Evolutionary conservation across 2,113 vertebrate species (phyloP), one percentile per base, ranked within the genome.

Genomic region (Tetrao urogallus): DNA sequence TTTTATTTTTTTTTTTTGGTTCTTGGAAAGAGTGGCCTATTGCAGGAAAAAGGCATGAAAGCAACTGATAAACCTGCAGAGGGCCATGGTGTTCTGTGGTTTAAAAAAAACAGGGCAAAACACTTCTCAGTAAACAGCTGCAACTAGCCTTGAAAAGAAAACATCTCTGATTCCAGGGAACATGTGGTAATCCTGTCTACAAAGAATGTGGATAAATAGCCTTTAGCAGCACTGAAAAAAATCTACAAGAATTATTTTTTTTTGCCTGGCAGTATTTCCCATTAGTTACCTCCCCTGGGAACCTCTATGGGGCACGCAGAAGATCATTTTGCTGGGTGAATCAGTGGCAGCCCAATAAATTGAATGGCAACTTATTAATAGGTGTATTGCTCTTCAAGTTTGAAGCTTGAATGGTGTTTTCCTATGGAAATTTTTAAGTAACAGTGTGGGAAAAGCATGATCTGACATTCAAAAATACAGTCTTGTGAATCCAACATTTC

Each of bases 71-170:
- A 63, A 40, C 42, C 66, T 80, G 79, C 54, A 79, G 66, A 61
- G 42, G 40, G 52, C 32, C 78, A 36, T 3, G 2, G 40, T 40
- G 63, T 60, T 82, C 45, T 64, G 60, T 6, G 15, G 21, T 58
- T 71, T 88, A 38, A 70, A 78, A 74, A 92, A 77, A 92, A 13
- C 67, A 70, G 36, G 32, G 60, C 60, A 89, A 54, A 94, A 65
- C 57, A 32, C 22, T 92, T 95, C 60, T 71, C 2, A 1, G 69
- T 90, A 90, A 95, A 96, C 28, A 85, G 2, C 38, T 30, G 40
- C 27, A 65, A 64, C 67, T n/a, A 71, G 60, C 82, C 87, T 92
- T 80, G 82, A 71, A 85, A 89, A 80, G 14, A 85, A 94, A 94
- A 69, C 66, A 79, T 69, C 61, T 72, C 76, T 32, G 70, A 57